Base-by-base conservation (phyloP, 64 coral and sea anemone species). In the Trachythela sp. region DNA sequence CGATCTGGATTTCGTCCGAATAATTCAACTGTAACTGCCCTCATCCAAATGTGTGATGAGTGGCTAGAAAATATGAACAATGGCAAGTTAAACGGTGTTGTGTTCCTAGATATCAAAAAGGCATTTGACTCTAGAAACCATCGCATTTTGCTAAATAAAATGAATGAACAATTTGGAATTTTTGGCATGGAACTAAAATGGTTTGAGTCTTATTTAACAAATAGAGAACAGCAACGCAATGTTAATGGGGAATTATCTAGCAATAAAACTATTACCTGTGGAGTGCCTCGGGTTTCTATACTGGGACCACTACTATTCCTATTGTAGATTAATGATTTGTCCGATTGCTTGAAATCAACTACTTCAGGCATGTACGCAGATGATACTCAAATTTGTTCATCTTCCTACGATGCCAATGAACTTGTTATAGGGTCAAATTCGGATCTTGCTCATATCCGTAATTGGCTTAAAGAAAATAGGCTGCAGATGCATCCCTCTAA, bases 21-120 rank as follows among this genome's bases (percentile, higher is more conserved):
- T 8, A 41, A 87, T 0, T 87, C 85, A 33, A 87, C 85, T 0
- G 85, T 58, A 87, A 87, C 45, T 48, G 85, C 85, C 29, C 85
- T 87, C n/a, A 87, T 87, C 43, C 85, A 54, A 87, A 87, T 87
- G 85, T n/a, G n/a, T n/a, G n/a, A n/a, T n/a, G n/a, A n/a, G n/a
- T n/a, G n/a, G n/a, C n/a, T n/a, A n/a, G n/a, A n/a, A n/a, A n/a
- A n/a, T n/a, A n/a, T n/a, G n/a, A n/a, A n/a, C n/a, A n/a, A n/a
- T n/a, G n/a, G n/a, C n/a, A n/a, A n/a, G n/a, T n/a, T n/a, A n/a
- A n/a, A n/a, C n/a, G n/a, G n/a, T n/a, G n/a, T n/a, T n/a, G n/a
- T n/a, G n/a, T n/a, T n/a, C n/a, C n/a, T n/a, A n/a, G n/a, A n/a
- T n/a, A n/a, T n/a, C n/a, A n/a, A n/a, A n/a, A n/a, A n/a, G n/a